Evolutionary conservation across 1,140 invertebrate genomes (phyloP).

Genomic region (Octopus sinensis): DNA sequence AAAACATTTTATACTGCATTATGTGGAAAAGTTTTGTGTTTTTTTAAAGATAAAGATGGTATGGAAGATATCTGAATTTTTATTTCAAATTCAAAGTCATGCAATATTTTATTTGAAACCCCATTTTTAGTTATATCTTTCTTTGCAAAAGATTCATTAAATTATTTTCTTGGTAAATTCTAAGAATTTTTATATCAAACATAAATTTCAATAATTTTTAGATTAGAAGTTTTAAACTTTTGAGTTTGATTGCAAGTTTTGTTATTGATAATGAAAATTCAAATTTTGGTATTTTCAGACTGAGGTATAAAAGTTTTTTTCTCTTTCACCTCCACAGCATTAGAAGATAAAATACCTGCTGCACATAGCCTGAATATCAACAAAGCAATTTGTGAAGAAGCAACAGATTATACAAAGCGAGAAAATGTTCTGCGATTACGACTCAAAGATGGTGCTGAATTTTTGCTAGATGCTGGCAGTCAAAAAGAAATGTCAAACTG

Average conservation of each 20-base stretch:
- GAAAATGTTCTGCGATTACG: slow-evolving; percentile 84
- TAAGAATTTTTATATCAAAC: too few species aligned
- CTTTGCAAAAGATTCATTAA: too few species aligned
- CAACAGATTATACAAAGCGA: slow-evolving; percentile 90
- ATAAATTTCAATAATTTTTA: too few species aligned
- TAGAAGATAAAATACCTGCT: slow-evolving; percentile 77
- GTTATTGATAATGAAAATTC: too few species aligned
- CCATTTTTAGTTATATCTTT: too few species aligned
- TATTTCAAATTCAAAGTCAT: too few species aligned
- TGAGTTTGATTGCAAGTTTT: too few species aligned
- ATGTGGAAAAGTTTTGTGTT: slow-evolving; percentile 93
- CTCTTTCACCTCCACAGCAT: slow-evolving; percentile 55
- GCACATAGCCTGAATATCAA: slow-evolving; percentile 87
- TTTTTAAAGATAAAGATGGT: slow-evolving; percentile 94
- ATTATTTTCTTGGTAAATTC: too few species aligned
- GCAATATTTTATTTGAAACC: too few species aligned
- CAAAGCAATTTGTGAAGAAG: slow-evolving; percentile 75
- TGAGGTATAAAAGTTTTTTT: slow-evolving; percentile 5
- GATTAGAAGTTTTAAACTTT: too few species aligned
- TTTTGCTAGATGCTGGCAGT: slow-evolving; percentile 76
- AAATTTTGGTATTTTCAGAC: neutral
- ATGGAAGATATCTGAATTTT: slow-evolving; percentile 6
- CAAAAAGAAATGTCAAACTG: slow-evolving; percentile 82
- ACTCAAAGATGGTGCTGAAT: slow-evolving; percentile 87
- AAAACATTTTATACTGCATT: slow-evolving; percentile 91